Conservation (phyloP, 1,140 invertebrate genomes). For the Bombyx mandarina region DNA sequence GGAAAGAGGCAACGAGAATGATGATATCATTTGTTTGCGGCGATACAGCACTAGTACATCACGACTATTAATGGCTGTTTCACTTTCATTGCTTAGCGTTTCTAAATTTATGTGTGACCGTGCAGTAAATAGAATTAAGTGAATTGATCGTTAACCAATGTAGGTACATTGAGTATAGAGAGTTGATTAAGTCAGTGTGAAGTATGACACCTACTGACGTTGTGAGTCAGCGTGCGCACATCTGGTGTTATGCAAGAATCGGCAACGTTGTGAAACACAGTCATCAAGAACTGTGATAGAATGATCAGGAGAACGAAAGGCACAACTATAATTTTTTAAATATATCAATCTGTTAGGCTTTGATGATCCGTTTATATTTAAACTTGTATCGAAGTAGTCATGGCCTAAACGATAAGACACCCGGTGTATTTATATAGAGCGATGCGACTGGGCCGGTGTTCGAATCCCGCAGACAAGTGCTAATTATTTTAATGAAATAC, state of each 20-base stretch:
- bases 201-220: slow-evolving; percentile 34
- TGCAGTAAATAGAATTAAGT: background rate
- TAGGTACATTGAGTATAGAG: background rate
- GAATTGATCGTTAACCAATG: background rate
- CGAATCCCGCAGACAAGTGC: no score
- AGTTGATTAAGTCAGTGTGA: slow-evolving; percentile 22
- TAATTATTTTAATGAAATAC: no score
- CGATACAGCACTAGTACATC: background rate
- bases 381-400: no score
- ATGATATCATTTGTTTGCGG: slow-evolving; percentile 15
- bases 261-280: slow-evolving; percentile 7
- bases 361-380: no score
- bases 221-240: slow-evolving; percentile 42
- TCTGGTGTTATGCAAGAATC: slow-evolving; percentile 46
- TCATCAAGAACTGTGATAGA: background rate
- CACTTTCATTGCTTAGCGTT: slow-evolving; percentile 4
- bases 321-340: no score
- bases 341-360: no score
- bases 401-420: no score
- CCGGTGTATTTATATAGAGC: no score
- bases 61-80: slow-evolving; percentile 1
- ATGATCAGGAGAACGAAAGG: no score
- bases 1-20: slow-evolving; percentile 9
- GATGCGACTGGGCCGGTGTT: no score
- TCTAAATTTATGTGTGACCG: background rate